Evolutionary conservation across 2,797 vertebrate species (phyloP).

Genomic region (Vespertilio murinus): DNA sequence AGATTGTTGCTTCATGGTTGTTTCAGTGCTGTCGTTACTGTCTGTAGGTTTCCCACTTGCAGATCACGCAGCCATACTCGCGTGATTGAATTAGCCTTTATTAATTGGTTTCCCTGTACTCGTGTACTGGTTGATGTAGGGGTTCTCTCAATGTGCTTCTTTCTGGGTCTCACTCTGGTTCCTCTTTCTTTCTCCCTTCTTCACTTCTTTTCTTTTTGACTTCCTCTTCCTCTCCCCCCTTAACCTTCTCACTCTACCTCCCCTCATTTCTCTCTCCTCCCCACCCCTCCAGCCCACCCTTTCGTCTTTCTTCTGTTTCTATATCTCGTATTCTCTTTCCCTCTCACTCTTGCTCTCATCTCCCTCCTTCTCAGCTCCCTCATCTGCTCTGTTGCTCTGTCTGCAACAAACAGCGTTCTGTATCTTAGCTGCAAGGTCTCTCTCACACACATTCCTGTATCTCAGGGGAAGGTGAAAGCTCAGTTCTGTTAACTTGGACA

Average conservation of each 20-base stretch:
- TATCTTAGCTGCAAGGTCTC: neutral
- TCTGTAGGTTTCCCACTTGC: neutral
- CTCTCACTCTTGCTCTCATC: neutral
- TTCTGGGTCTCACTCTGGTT: neutral
- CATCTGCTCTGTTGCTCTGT: neutral
- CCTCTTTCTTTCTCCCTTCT: neutral
- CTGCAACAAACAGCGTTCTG: neutral
- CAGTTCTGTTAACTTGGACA: neutral
- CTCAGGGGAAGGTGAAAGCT: neutral
- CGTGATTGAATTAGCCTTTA: neutral
- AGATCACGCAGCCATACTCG: neutral
- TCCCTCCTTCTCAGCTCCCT: neutral
- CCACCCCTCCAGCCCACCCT: neutral
- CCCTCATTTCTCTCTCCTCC: too few species aligned
- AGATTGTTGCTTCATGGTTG: neutral
- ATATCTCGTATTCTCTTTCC: neutral
- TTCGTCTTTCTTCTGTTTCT: neutral
- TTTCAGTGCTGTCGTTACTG: neutral
- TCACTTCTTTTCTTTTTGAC: too few species aligned
- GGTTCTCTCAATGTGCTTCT: neutral
- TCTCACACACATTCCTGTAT: neutral
- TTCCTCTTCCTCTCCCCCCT: neutral
- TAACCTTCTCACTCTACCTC: neutral
- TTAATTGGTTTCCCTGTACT: neutral
- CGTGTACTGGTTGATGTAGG: neutral